Evolutionary conservation across 2,888 invertebrate genomes (phyloP), one percentile per base, ranked within the genome.

Genomic region (Muscina levida): DNA sequence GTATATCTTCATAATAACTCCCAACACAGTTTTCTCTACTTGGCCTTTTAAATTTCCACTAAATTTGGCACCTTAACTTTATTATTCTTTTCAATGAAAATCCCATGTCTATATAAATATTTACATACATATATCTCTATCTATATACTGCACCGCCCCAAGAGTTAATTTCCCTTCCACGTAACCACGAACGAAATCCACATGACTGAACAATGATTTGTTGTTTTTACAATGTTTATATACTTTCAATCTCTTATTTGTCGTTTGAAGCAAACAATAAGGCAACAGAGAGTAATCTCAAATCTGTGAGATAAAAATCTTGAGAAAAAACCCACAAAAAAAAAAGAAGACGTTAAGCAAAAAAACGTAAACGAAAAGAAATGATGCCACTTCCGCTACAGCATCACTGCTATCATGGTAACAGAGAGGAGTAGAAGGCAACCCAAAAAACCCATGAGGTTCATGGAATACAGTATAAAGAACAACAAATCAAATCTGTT

Each of bases 331-430:
- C 10, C 5, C 4, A 4, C 22, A 31, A 42, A 0, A 53, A 66
- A 39, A 68, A n/a, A 65, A 26, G 11, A 53, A 66, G 39, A 57
- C 15, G 22, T 1, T 67, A 42, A n/a, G n/a, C n/a, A n/a, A n/a
- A n/a, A n/a, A n/a, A n/a, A n/a, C n/a, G n/a, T n/a, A n/a, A n/a
- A n/a, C n/a, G n/a, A n/a, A n/a, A 19, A 66, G 19, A 75, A 70
- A 72, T 72, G 31, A 76, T 56, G 66, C 51, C 73, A 77, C 57
- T 80, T 80, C 80, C 80, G 80, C 73, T 80, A 37, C 62, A 76
- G 26, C 56, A 68, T 42, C 66, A 67, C 22, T 39, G 11, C 22
- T 13, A 53, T 22, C 24, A 53, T 24, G n/a, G 24, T 66, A 44
- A 44, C 4, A 8, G 10, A 11, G 10, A 8, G 44, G n/a, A n/a